These are phyloP conservation scores for Corydoras sp. DNA, from an alignment of 2,113 vertebrate species.

Conservation along the genomic window DNA sequence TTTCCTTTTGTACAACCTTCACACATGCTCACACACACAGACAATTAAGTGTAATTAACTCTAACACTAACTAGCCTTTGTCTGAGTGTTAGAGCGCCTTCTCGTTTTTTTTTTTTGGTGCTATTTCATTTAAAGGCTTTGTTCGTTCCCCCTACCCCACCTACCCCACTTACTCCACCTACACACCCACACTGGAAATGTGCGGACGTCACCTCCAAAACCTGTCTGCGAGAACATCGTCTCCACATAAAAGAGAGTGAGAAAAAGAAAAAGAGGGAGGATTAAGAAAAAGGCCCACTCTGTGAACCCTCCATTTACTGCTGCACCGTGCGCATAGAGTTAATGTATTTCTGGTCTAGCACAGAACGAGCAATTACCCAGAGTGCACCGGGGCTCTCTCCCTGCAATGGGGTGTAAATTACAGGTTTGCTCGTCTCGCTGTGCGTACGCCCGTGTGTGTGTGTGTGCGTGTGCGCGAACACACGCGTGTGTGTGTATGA, in stretches of 20 bases:
- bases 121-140: not conserved
- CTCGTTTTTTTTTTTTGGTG: not conserved
- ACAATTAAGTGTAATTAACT: slow-evolving; percentile 27
- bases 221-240: slow-evolving; percentile 19
- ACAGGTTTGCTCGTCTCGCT: slow-evolving; percentile 47
- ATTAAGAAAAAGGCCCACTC: not conserved
- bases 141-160: not conserved
- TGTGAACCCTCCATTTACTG: slow-evolving; percentile 31
- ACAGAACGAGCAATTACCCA: slow-evolving; percentile 44
- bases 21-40: not conserved
- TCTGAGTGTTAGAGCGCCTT: not conserved
- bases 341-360: slow-evolving; percentile 45
- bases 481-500: slow-evolving; percentile 23
- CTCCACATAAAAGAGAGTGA: slow-evolving; percentile 6
- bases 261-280: not conserved
- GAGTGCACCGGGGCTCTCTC: slow-evolving; percentile 41
- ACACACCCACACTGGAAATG: not conserved
- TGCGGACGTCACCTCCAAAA: not conserved
- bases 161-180: not conserved
- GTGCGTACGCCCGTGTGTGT: slow-evolving; percentile 26
- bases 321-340: slow-evolving; percentile 34
- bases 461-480: too few relatives aligned
- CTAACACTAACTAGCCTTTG: slow-evolving; percentile 10
- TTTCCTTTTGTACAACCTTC: too few relatives aligned
- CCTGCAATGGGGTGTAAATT: slow-evolving; percentile 48